Conservation (phyloP, 2,113 vertebrate genomes). For the Motacilla alba region DNA sequence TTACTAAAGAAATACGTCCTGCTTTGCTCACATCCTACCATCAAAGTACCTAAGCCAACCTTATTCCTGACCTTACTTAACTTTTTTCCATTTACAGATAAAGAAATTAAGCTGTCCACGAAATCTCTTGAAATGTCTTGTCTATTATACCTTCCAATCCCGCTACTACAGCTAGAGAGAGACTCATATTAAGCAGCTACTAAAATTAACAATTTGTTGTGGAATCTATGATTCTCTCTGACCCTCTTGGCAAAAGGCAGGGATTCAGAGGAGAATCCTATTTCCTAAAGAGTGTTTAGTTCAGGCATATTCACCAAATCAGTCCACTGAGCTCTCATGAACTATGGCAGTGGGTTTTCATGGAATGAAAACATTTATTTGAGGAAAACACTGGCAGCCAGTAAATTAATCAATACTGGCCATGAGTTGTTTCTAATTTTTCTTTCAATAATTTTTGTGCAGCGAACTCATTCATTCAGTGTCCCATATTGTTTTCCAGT, state of each 20-base stretch:
- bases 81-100: neutral
- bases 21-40: neutral
- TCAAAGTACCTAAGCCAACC: neutral
- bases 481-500: neutral
- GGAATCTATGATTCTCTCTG: neutral
- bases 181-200: neutral
- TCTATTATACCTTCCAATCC: neutral
- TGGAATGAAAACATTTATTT: neutral
- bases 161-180: neutral
- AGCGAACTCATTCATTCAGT: neutral
- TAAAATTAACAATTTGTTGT: neutral
- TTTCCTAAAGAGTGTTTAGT: neutral
- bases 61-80: neutral
- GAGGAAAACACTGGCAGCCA: neutral
- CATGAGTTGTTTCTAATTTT: neutral
- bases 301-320: neutral
- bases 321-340: neutral
- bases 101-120: neutral
- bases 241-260: neutral
- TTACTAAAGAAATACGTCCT: neutral
- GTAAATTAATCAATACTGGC: neutral
- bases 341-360: neutral
- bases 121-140: neutral
- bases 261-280: neutral
- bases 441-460: neutral